Conservation (phyloP, 2,113 vertebrate genomes). For the Cettia cetti region DNA sequence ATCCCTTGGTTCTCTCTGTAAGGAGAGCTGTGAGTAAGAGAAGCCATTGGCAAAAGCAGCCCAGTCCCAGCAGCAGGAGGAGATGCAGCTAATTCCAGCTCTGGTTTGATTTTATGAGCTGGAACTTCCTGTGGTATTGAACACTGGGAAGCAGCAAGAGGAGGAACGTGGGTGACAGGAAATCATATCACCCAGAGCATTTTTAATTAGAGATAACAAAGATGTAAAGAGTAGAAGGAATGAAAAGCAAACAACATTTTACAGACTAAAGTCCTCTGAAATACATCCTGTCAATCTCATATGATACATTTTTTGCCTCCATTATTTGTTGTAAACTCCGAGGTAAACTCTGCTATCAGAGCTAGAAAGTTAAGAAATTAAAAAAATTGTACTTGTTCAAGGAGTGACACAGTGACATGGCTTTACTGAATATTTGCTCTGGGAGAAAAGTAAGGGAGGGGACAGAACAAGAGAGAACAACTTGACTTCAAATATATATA, state of each 20-base stretch:
- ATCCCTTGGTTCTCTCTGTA: not conserved
- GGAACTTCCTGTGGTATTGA: not conserved
- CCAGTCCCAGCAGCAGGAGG: not conserved
- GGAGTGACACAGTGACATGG: not conserved
- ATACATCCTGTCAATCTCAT: fast-evolving
- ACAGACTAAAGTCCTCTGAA: not conserved
- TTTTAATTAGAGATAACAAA: not conserved
- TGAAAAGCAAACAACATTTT: not conserved
- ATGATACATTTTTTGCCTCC: not conserved
- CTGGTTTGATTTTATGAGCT: not conserved
- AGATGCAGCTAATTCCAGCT: not conserved
- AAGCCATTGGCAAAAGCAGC: not conserved
- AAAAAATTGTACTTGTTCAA: not conserved
- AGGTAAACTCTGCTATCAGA: not conserved
- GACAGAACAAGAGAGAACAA: not conserved
- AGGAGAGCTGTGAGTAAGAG: not conserved
- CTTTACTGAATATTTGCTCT: not conserved
- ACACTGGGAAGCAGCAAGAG: not conserved
- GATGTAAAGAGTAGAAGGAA: not conserved
- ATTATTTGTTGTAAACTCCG: not conserved
- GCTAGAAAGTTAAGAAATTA: not conserved
- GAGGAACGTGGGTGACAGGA: not conserved
- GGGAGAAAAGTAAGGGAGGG: not conserved
- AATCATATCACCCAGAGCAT: not conserved
- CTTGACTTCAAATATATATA: not conserved